Evolutionary conservation across 2,888 invertebrate genomes (phyloP), one percentile per base, ranked within the genome.

Genomic region (Stomorhina lunata): DNA sequence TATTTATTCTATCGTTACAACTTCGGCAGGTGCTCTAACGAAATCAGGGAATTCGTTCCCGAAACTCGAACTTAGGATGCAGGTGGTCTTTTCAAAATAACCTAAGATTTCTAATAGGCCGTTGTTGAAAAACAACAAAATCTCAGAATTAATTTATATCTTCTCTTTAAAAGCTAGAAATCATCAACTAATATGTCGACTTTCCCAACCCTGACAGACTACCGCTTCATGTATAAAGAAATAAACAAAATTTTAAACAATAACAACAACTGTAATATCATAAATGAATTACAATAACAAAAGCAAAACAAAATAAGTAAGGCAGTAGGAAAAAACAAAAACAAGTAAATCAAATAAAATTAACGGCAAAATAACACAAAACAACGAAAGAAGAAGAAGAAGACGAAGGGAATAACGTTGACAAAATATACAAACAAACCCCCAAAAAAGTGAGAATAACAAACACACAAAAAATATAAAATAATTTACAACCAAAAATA

Each of bases 401-500:
- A 48, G 15, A n/a, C 12, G 17, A 43, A 43, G n/a, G 17, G 43
- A 43, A n/a, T 12, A 37, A 37, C n/a, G 37, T 12, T 12, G n/a
- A 37, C 12, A 37, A 37, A 37, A 2, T 10, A 37, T 4, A 40
- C 10, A 57, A 76, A 48, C 12, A 43, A 20, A 2, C 59, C n/a
- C 29, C 22, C n/a, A n/a, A n/a, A 55, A 75, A 63, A 63, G 48
- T 76, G 48, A 66, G 59, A 66, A 75, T 20, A 71, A 20, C 40
- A 73, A n/a, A n/a, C 53, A 55, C 37, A 71, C 25, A 53, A 72
- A 25, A 66, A 65, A 25, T 53, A 25, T 1, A 68, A 69, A 69
- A 78, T 25, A 77, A 76, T 53, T 75, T 69, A 79, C 75, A 79
- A 79, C 75, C 75, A 78, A 79, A 81, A 82, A 82, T 82, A 82